Evolutionary conservation across 53 echinoderm and acorn worm species (phyloP).

Genomic region (Actinopyga echinites): DNA sequence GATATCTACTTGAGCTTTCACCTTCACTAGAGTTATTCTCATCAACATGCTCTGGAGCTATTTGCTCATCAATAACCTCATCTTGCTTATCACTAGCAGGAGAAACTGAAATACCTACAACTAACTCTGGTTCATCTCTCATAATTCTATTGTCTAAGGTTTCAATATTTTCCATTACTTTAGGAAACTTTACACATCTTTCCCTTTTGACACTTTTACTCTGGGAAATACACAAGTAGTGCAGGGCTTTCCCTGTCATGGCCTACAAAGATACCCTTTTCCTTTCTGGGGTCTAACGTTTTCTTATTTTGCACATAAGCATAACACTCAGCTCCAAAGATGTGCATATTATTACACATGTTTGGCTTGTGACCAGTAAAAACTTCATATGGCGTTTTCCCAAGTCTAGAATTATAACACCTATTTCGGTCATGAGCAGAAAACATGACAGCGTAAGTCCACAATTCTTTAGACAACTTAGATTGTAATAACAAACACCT

Average conservation of each 20-base stretch:
- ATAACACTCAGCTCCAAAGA: constrained; percentile 49
- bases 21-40: not conserved
- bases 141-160: not conserved
- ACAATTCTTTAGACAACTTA: constrained; percentile 28
- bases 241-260: constrained; percentile 35
- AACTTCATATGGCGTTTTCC: constrained; percentile 11
- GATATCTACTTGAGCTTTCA: constrained; percentile 1
- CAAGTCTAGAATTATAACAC: constrained; percentile 34
- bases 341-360: constrained; percentile 39
- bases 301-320: constrained; percentile 35
- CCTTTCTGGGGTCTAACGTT: constrained; percentile 35
- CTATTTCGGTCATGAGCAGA: constrained; percentile 52
- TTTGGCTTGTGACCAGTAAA: constrained; percentile 50
- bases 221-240: constrained; percentile 35
- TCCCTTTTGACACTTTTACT: not conserved
- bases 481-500: constrained; percentile 53
- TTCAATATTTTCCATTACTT: not conserved
- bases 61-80: not conserved
- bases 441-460: constrained; percentile 52
- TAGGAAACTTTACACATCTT: constrained; percentile 19
- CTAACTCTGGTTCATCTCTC: not conserved
- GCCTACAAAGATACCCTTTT: constrained; percentile 41
- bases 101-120: not conserved
- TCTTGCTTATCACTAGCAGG: not conserved
- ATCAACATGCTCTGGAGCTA: not conserved